Evolutionary conservation across 2,888 invertebrate genomes (phyloP), one percentile per base, ranked within the genome.

Genomic region (Tinea semifulvella): DNA sequence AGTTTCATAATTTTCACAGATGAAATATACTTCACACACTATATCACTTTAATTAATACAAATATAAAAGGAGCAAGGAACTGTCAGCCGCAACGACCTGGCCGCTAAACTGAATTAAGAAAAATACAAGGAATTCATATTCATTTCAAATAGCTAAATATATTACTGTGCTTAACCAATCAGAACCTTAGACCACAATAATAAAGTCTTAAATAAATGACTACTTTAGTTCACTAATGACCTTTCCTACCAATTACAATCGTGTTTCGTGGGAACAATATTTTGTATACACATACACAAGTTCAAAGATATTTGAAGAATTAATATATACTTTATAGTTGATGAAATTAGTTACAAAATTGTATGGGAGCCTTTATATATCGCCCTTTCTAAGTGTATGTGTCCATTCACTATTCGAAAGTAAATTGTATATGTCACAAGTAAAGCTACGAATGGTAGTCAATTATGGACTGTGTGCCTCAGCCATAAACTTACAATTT

Each of bases 401-500:
- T 25, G 3, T 39, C 42, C 42, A 42, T 42, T 42, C 42, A 42
- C 42, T 42, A 42, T 42, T 42, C 16, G 25, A 42, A 14, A 25
- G 20, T 25, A 10, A 25, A 5, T 11, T 13, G 11, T 20, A 7
- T 20, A 13, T 25, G 11, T n/a, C 16, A 20, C 19, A 22, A 39
- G 19, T 39, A 6, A n/a, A n/a, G 31, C 13, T 10, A 7, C 6
- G 6, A 22, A 22, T 22, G 25, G 25, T 22, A 5, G 25, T 22
- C 5, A 22, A 22, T 22, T 22, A 22, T n/a, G n/a, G 6, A 22
- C 25, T 8, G 5, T 22, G 8, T 22, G 25, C 6, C 25, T 4
- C 6, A 31, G 13, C 11, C 6, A 22, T 22, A 22, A 22, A 8
- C 8, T 7, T 22, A 8, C 25, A 22, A 22, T 22, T 22, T 22